Evolutionary conservation across 1,140 invertebrate genomes (phyloP).

Genomic region (Drosophila insularis): DNA sequence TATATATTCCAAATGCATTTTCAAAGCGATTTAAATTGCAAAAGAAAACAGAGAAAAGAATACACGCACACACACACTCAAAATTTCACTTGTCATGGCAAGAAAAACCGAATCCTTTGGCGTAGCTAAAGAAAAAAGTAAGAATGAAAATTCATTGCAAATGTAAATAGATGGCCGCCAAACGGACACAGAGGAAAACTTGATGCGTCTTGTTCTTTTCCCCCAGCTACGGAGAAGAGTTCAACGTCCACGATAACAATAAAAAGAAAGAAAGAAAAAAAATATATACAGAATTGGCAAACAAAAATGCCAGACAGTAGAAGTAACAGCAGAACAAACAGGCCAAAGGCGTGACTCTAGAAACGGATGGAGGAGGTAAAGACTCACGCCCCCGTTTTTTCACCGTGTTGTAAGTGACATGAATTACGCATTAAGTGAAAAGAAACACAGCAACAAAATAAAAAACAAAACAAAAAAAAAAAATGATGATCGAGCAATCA

Average conservation of each 20-base stretch:
- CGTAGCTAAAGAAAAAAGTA: neutral
- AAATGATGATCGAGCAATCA: slow-evolving; percentile 3
- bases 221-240: neutral
- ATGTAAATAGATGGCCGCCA: slow-evolving; percentile 8
- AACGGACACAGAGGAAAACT: neutral
- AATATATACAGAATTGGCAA: slow-evolving; percentile 38
- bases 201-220: neutral
- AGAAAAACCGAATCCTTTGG: neutral
- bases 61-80: neutral
- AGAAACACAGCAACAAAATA: slow-evolving; percentile 53
- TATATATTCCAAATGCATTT: slow-evolving; percentile 4
- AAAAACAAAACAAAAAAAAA: neutral
- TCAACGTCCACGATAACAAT: slow-evolving; percentile 5
- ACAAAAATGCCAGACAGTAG: slow-evolving; percentile 51
- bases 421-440: slow-evolving; percentile 75
- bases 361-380: neutral
- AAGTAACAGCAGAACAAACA: slow-evolving; percentile 28
- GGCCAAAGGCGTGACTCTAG: slow-evolving; percentile 31
- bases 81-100: slow-evolving; percentile 5
- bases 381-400: no score
- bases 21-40: slow-evolving; percentile 5
- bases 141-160: slow-evolving; percentile 7
- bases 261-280: no score
- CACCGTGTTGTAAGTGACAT: slow-evolving; percentile 30
- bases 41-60: neutral